These are phyloP conservation scores for Mamestra configurata DNA, from an alignment of 1,140 invertebrate species.

Conservation along the genomic window DNA sequence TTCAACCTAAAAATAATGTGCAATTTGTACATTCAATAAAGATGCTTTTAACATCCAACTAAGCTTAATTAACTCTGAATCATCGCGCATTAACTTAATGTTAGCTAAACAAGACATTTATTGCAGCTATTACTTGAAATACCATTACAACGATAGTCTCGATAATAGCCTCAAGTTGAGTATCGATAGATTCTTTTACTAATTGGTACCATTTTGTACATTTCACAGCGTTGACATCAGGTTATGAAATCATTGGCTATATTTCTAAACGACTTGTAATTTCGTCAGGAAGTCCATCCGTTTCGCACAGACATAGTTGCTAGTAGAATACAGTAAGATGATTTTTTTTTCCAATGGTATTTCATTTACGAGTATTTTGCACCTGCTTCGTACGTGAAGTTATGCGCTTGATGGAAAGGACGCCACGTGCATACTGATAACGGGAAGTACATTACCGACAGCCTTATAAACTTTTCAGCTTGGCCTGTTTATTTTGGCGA, in stretches of 20 bases:
- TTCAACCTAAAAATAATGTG: neutral
- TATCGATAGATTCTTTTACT: slow-evolving; percentile 11
- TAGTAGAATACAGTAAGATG: slow-evolving; percentile 8
- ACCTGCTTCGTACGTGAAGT: slow-evolving; percentile 71
- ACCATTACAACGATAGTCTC: slow-evolving; percentile 31
- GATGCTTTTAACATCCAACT: neutral
- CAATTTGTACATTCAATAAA: neutral
- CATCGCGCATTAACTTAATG: slow-evolving; percentile 17
- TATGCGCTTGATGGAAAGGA: slow-evolving; percentile 67
- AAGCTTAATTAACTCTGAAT: slow-evolving; percentile 7
- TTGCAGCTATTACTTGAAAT: slow-evolving; percentile 10
- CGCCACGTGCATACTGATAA: slow-evolving; percentile 70
- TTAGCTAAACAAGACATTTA: slow-evolving; percentile 37
- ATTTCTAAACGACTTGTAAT: neutral
- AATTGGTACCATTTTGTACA: slow-evolving; percentile 1
- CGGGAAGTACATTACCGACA: neutral
- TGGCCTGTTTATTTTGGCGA: neutral
- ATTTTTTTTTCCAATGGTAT: slow-evolving; percentile 41
- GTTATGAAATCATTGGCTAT: neutral
- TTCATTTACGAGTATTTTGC: slow-evolving; percentile 62
- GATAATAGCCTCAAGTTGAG: slow-evolving; percentile 24
- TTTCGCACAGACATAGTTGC: neutral
- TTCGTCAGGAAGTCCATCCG: slow-evolving; percentile 14
- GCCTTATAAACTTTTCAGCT: slow-evolving; percentile 6
- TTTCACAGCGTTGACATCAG: neutral